These are phyloP conservation scores for Brachylomia viminalis DNA, from an alignment of 2,888 invertebrate species.

Conservation along the genomic window DNA sequence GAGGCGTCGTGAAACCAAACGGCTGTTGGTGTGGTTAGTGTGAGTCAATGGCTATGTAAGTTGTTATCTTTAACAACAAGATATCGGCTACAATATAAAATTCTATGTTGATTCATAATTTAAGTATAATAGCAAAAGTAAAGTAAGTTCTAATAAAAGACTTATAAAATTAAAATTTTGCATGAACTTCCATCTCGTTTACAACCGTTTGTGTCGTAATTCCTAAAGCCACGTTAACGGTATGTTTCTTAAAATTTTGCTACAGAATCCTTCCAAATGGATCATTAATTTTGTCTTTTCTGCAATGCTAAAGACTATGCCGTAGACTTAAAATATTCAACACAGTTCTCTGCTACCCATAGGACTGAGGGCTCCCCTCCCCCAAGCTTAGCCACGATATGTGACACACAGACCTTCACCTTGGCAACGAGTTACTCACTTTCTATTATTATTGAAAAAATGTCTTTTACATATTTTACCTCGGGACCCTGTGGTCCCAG, in stretches of 20 bases:
- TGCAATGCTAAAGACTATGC: no score
- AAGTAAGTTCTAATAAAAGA: no score
- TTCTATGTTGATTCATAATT: background rate
- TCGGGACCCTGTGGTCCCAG: no score
- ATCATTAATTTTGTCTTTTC: background rate
- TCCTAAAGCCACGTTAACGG: no score
- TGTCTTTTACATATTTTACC: no score
- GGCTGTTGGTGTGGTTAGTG: background rate
- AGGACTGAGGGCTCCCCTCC: background rate
- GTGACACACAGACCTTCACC: background rate
- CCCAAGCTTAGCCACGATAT: background rate
- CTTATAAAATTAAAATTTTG: background rate
- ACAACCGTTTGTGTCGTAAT: background rate
- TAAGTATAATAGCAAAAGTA: background rate
- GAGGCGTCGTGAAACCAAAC: background rate
- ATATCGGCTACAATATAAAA: background rate
- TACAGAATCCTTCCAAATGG: background rate
- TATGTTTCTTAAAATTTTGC: background rate
- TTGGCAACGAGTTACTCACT: background rate
- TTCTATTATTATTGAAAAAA: no score
- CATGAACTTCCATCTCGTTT: background rate
- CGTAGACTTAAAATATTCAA: no score
- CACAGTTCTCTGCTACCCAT: background rate
- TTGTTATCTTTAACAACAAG: background rate
- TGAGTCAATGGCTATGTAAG: no score